phyloP scores from a whole-genome alignment of 2,888 invertebrate species.

The Latheticus oryzae region DNA sequence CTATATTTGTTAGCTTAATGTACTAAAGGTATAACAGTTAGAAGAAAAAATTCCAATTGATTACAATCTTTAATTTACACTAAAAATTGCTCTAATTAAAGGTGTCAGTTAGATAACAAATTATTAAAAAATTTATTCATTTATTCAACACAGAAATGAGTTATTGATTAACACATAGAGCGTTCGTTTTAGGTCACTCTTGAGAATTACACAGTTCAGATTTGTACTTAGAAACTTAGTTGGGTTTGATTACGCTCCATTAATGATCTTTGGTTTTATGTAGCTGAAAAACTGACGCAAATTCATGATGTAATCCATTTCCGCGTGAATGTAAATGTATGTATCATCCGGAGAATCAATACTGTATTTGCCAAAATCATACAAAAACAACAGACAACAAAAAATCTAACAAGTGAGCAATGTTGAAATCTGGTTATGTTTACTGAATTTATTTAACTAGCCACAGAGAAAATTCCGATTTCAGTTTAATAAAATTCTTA shows the following conservation, averaged over 20 bases:
- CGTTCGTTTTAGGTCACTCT: slow-evolving; percentile 37
- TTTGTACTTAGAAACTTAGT: slow-evolving; percentile 27
- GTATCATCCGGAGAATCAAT: too few relatives aligned
- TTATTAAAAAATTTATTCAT: slow-evolving; percentile 39
- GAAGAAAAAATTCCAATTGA: not conserved
- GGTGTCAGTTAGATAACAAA: slow-evolving; percentile 33
- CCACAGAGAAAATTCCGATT: too few relatives aligned
- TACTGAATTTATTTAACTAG: too few relatives aligned
- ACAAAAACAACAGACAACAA: too few relatives aligned
- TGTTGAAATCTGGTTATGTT: too few relatives aligned
- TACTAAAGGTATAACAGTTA: too few relatives aligned
- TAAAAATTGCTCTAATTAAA: slow-evolving; percentile 25
- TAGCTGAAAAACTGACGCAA: slow-evolving; percentile 7
- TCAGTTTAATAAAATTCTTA: too few relatives aligned
- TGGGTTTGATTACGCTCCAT: slow-evolving; percentile 30
- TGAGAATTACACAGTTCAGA: slow-evolving; percentile 25
- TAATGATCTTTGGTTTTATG: slow-evolving; percentile 34
- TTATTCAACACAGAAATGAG: slow-evolving; percentile 35
- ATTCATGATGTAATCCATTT: slow-evolving; percentile 8
- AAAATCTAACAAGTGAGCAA: too few relatives aligned
- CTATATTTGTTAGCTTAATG: too few relatives aligned
- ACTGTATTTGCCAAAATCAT: too few relatives aligned
- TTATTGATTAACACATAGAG: slow-evolving; percentile 41
- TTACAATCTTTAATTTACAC: not conserved
- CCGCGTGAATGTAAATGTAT: slow-evolving; percentile 2